phyloP scores from a whole-genome alignment of 2,797 vertebrate species.

The Chaetophractus vellerosus region DNA sequence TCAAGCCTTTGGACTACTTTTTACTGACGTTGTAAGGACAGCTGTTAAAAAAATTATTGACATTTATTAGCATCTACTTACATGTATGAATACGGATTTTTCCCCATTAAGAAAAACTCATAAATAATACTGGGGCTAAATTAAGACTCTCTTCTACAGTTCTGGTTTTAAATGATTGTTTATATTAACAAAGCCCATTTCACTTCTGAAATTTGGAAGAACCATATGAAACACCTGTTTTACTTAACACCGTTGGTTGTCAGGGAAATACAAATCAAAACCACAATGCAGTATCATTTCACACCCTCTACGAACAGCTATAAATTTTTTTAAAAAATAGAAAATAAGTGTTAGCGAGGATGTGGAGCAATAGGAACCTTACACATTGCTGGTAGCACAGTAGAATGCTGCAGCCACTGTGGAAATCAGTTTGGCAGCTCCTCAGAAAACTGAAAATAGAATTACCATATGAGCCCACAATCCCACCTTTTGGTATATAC shows the following conservation, averaged over 20 bases:
- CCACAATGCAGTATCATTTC: too few relatives aligned
- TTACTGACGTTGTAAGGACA: neutral
- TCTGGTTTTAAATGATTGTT: neutral
- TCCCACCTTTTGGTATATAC: too few relatives aligned
- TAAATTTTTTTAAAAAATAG: too few relatives aligned
- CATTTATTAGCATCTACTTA: neutral
- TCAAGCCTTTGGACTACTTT: neutral
- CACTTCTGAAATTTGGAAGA: constrained; percentile 15
- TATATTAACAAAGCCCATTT: neutral
- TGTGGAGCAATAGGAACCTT: too few relatives aligned
- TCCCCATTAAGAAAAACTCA: neutral
- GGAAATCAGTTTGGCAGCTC: too few relatives aligned
- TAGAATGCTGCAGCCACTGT: too few relatives aligned
- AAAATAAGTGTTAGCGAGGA: too few relatives aligned
- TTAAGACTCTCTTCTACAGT: neutral
- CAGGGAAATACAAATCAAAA: too few relatives aligned
- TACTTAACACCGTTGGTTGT: neutral
- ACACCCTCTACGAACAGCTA: too few relatives aligned
- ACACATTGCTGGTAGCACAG: too few relatives aligned
- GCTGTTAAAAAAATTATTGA: constrained; percentile 1
- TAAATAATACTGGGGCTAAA: neutral
- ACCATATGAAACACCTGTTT: constrained; percentile 17
- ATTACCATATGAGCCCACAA: too few relatives aligned
- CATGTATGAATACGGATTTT: constrained; percentile 24
- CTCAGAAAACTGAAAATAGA: too few relatives aligned